phyloP scores from a whole-genome alignment of 2,888 invertebrate genomes.

The Nebria brevicollis region DNA sequence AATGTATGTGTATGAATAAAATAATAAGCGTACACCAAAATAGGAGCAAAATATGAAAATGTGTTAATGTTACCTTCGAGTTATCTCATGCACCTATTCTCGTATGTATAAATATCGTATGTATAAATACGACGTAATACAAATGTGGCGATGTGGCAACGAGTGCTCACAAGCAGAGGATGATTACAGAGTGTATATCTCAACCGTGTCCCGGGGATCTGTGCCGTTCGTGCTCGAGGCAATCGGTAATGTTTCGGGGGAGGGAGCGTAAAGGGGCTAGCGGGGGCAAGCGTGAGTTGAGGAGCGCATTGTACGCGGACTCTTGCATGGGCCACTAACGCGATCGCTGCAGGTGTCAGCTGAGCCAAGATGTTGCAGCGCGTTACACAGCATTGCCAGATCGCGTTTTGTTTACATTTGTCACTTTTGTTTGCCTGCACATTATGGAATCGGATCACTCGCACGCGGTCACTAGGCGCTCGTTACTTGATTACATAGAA shows the following conservation, averaged over 20 bases:
- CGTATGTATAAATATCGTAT: neutral
- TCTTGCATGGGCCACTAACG: conserved; percentile 49
- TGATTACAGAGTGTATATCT: conserved; percentile 62
- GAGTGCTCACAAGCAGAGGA: conserved; percentile 55
- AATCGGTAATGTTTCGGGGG: conserved; percentile 48
- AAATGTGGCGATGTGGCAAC: conserved; percentile 58
- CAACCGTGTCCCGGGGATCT: conserved; percentile 61
- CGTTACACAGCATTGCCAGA: conserved; percentile 29
- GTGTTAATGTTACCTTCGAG: no score
- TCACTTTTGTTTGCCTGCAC: conserved; percentile 3
- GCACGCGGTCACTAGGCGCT: neutral
- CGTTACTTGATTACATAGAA: neutral
- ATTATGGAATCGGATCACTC: neutral
- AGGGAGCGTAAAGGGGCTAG: conserved; percentile 50
- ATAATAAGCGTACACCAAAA: no score
- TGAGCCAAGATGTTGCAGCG: conserved; percentile 47
- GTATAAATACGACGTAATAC: neutral
- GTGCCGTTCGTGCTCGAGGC: conserved; percentile 55
- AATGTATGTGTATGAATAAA: neutral
- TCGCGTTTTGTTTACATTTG: conserved; percentile 34
- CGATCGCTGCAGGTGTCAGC: conserved; percentile 61
- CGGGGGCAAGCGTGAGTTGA: conserved; percentile 49
- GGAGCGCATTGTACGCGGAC: conserved; percentile 57
- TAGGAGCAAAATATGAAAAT: no score
- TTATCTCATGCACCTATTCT: no score